Evolutionary conservation across 2,113 vertebrate species (phyloP).

Genomic region (Takifugu flavidus): DNA sequence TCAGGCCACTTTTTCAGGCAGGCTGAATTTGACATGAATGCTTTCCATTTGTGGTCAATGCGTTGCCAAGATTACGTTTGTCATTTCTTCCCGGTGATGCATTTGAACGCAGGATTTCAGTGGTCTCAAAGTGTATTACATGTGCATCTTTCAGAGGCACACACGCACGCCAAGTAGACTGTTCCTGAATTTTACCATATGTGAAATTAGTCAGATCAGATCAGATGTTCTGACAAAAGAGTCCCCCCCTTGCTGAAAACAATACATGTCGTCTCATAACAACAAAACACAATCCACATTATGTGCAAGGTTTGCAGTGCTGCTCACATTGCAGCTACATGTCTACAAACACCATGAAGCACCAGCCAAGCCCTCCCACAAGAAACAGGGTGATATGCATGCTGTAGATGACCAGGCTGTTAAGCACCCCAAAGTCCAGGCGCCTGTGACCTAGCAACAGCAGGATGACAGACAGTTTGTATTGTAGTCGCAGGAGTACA

Average conservation of each 20-base stretch:
- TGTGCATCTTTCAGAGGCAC: not conserved
- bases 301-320: not conserved
- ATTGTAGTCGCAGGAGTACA: slow-evolving; percentile 90
- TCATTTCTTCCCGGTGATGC: not conserved
- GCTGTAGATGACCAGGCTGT: slow-evolving; percentile 92
- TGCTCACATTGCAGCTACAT: slow-evolving; percentile 75
- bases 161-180: slow-evolving; percentile 9
- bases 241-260: not conserved
- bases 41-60: slow-evolving; percentile 21
- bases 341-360: slow-evolving; percentile 98
- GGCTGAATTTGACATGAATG: slow-evolving; percentile 28
- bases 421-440: slow-evolving; percentile 89
- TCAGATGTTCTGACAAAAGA: slow-evolving; percentile 8
- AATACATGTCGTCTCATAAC: not conserved
- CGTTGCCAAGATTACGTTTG: not conserved
- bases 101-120: too few species aligned
- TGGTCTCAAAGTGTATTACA: not conserved
- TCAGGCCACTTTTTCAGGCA: slow-evolving; percentile 29
- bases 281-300: slow-evolving; percentile 6
- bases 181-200: slow-evolving; percentile 3
- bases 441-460: slow-evolving; percentile 86
- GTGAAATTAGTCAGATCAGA: slow-evolving; percentile 15
- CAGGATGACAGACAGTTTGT: slow-evolving; percentile 92
- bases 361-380: slow-evolving; percentile 95
- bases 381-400: slow-evolving; percentile 97